Evolutionary conservation across 2,888 invertebrate species (phyloP), one percentile per base, ranked within the genome.

Genomic region (Coecobrya sp.): DNA sequence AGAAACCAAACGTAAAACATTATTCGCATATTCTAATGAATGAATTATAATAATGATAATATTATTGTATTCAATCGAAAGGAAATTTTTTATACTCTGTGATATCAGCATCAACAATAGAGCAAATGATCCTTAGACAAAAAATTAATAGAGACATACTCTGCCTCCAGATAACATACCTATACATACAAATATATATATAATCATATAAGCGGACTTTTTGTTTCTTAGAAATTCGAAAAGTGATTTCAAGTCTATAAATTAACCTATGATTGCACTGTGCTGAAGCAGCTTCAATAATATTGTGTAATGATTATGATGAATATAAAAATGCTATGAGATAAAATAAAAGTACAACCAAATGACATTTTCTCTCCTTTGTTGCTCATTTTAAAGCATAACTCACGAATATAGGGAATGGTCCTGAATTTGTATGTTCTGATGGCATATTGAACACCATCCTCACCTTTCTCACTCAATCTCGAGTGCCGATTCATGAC

Each of bases 61-160:
- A 8, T 49, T 25, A 76, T 22, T 70, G 36, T 70, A 27, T 55
- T 81, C 81, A 52, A 81, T 49, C 49, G 81, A 55, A 49, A 49
- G 13, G 49, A 42, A 79, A 55, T 13, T 81, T 81, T 76, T 81
- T 81, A 81, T 55, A 55, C 30, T 81, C 81, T 81, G 81, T 81
- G 81, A 81, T 81, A 81, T 81, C 30, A 81, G 30, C 81, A 81
- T 52, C 81, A 81, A 81, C 81, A 81, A 49, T 79, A 49, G 25
- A 65, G 76, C 76, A 49, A 45, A 76, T 36, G 36, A 42, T 42
- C 42, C 4, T 36, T 70, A 22, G 22, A 25, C 49, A 45, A 19
- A 25, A 76, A 49, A 22, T 13, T 7, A 36, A 36, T 8, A 36
- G 36, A 36, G n/a, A 36, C 68, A 55, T 7, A 4, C 27, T 65